phyloP scores from a whole-genome alignment of 2,888 invertebrate species.

The Phalera bucephala region DNA sequence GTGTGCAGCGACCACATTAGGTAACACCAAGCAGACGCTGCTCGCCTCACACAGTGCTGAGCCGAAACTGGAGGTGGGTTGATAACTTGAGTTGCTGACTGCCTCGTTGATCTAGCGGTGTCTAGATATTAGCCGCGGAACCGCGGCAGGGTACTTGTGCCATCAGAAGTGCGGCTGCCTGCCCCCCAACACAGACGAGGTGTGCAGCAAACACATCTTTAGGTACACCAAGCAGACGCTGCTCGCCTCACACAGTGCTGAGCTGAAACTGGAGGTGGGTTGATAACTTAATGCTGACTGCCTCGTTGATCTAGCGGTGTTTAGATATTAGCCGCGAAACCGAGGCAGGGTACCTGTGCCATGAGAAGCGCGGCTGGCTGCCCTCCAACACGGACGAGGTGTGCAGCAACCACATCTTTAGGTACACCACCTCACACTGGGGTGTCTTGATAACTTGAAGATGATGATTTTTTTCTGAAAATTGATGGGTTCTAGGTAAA shows the following conservation, averaged over 20 bases:
- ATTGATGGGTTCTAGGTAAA: no score
- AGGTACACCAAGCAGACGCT: constrained; percentile 82
- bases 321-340: constrained; percentile 85
- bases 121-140: constrained; percentile 85
- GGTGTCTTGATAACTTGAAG: constrained; percentile 33
- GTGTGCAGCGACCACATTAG: constrained; percentile 88
- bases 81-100: no score
- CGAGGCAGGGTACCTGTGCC: constrained; percentile 85
- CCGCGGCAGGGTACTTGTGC: constrained; percentile 85
- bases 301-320: no score
- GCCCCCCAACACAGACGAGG: constrained; percentile 86
- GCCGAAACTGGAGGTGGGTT: constrained; percentile 55
- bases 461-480: no score
- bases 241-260: constrained; percentile 50
- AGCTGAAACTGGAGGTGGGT: constrained; percentile 57
- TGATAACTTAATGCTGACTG: no score
- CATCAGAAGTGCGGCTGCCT: constrained; percentile 91
- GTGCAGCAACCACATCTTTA: constrained; percentile 88
- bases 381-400: constrained; percentile 86
- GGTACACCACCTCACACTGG: constrained; percentile 77
- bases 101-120: no score
- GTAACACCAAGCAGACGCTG: constrained; percentile 81
- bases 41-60: constrained; percentile 53
- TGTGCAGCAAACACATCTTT: constrained; percentile 89
- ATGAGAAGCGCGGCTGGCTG: constrained; percentile 91